phyloP scores from a whole-genome alignment of 2,888 invertebrate species.

The Eupithecia exiguata region DNA sequence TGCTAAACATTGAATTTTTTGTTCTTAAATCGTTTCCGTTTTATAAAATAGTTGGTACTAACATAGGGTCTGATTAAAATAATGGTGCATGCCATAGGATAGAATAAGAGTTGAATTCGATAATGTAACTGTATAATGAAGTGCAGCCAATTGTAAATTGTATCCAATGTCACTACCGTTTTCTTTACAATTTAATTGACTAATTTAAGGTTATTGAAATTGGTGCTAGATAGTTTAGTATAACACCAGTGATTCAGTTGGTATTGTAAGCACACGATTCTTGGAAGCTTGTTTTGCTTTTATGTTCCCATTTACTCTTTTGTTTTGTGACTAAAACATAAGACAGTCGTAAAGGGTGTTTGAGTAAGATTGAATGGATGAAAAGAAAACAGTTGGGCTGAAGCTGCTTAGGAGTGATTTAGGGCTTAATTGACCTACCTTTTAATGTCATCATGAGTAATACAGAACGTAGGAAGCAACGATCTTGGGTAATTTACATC shows the following conservation, averaged over 20 bases:
- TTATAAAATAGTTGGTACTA: conserved; percentile 40
- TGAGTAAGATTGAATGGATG: conserved; percentile 15
- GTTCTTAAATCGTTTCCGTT: conserved; percentile 14
- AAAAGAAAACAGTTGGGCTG: conserved; percentile 14
- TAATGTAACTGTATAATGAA: conserved; percentile 31
- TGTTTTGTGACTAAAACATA: conserved; percentile 38
- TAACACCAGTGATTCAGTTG: conserved; percentile 60
- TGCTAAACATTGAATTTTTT: conserved; percentile 2
- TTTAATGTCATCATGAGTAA: background rate
- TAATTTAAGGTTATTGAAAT: conserved; percentile 65
- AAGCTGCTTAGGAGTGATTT: background rate
- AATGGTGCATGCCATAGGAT: conserved; percentile 79
- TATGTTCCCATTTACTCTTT: conserved; percentile 26
- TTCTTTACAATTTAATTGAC: conserved; percentile 45
- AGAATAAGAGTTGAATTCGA: conserved; percentile 66
- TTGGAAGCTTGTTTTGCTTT: conserved; percentile 39
- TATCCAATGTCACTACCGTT: conserved; percentile 27
- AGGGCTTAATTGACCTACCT: background rate
- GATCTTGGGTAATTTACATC: background rate
- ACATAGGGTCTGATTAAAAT: conserved; percentile 69
- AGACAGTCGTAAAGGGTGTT: conserved; percentile 28
- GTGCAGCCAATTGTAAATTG: conserved; percentile 29
- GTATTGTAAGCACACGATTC: conserved; percentile 34
- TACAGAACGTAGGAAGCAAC: no score
- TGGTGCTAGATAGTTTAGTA: conserved; percentile 65